Base-by-base conservation (phyloP, 2,113 vertebrate species). In the Nesoenas mayeri region DNA sequence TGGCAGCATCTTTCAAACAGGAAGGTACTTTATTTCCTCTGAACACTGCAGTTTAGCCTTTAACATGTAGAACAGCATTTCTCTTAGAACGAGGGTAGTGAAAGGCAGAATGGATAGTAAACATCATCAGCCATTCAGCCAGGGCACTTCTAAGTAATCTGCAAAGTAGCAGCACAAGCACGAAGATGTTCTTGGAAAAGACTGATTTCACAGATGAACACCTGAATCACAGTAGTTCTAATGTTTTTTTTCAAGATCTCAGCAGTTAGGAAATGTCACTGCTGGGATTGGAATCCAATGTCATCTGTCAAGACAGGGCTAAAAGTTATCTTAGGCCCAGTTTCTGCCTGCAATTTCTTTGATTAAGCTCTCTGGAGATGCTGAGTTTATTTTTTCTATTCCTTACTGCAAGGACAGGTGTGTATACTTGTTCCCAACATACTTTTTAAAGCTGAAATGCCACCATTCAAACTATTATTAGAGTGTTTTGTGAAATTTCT, bases 1-100 rank as follows among this genome's bases (percentile, higher is more conserved):
- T 90, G 72, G 72, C 80, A 88, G 42, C 42, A 56, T 90, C 64
- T 71, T 94, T 91, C 90, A 92, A 74, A 71, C 32, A 79, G 56
- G 54, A 79, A 93, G 67, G n/a, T 87, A 40, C 16, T 78, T 67
- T 58, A 50, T 89, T 87, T 88, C 64, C 12, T 84, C 42, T 83
- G 64, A 90, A 70, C 65, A 4, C 53, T 69, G 50, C 70, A 10
- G 10, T 13, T 89, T 85, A 78, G 77, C 83, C 69, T 61, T 80
- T 67, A 72, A 20, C 29, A 26, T 2, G 1, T 69, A 48, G 44
- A 16, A 32, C 3, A 67, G 34, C 16, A 4, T 32, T 88, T 38
- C 38, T 83, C 5, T 48, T 47, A 36, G 42, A 80, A 47, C 15
- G 6, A 79, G 38, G 44, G 5, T 24, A 36, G 38, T 50, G 67